Evolutionary conservation across 2,888 invertebrate genomes (phyloP).

Genomic region (Himalopsyche japonica): DNA sequence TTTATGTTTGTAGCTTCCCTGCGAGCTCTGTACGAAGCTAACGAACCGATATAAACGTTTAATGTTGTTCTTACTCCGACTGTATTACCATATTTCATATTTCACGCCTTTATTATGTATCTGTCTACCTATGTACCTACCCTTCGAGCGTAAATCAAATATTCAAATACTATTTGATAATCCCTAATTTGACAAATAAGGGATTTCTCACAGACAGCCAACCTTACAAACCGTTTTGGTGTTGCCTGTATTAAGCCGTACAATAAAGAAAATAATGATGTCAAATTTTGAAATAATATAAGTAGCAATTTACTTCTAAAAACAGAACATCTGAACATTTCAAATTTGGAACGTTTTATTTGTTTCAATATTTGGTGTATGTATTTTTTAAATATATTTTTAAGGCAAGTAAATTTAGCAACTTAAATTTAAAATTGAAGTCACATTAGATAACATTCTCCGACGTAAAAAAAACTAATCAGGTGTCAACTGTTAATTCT

Average conservation of each 20-base stretch:
- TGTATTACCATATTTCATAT: not conserved
- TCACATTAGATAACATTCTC: no score
- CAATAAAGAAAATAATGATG: not conserved
- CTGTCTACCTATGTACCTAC: not conserved
- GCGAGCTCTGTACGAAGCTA: not conserved
- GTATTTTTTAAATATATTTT: no score
- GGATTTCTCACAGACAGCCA: not conserved
- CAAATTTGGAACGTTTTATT: no score
- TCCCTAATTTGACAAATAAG: not conserved
- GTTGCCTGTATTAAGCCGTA: not conserved
- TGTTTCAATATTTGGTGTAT: no score
- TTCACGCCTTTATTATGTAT: not conserved
- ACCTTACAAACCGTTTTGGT: not conserved
- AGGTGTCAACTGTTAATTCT: no score
- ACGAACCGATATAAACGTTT: not conserved
- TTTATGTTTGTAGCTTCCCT: not conserved
- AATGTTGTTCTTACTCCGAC: not conserved
- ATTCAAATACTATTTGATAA: not conserved
- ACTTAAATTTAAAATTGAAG: no score
- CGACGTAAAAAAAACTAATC: no score
- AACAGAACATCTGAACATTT: no score
- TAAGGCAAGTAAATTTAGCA: no score
- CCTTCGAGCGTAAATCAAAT: not conserved
- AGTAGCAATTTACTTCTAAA: no score
- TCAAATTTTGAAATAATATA: no score